phyloP scores from a whole-genome alignment of 2,888 invertebrate species.

The Apeira syringaria region DNA sequence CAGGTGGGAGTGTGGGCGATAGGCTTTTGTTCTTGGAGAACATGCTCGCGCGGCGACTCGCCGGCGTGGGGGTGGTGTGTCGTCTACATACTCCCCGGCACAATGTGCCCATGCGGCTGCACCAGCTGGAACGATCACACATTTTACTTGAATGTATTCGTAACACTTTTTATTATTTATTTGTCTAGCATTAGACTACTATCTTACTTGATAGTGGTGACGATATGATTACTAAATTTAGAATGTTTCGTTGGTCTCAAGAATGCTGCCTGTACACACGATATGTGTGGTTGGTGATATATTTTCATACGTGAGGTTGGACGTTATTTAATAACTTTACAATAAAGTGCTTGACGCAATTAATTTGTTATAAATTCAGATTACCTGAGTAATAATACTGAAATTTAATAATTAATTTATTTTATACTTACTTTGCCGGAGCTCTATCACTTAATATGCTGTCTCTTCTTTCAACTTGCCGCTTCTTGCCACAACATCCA shows the following conservation, averaged over 20 bases:
- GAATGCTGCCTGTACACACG: too few species aligned
- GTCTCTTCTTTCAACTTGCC: conserved; percentile 75
- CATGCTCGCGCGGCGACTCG: conserved; percentile 85
- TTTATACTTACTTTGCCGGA: conserved; percentile 55
- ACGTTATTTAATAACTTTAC: too few species aligned
- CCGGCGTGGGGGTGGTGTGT: conserved; percentile 68
- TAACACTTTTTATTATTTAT: neutral
- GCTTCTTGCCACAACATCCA: conserved; percentile 70
- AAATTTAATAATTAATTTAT: too few species aligned
- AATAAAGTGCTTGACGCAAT: too few species aligned
- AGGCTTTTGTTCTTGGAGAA: conserved; percentile 87
- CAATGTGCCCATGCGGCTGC: conserved; percentile 66
- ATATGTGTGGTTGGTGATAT: too few species aligned
- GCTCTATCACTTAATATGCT: conserved; percentile 80
- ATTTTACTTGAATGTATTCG: neutral
- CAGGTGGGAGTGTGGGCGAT: conserved; percentile 85
- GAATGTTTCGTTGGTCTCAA: too few species aligned
- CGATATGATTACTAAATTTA: too few species aligned
- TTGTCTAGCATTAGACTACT: too few species aligned
- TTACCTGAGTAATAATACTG: too few species aligned
- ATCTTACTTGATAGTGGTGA: too few species aligned
- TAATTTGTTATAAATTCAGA: too few species aligned
- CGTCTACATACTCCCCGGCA: conserved; percentile 73
- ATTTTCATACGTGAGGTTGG: too few species aligned
- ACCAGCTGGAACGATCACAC: conserved; percentile 50